Evolutionary conservation across 2,113 vertebrate genomes (phyloP), one percentile per base, ranked within the genome.

Genomic region (Engraulis encrasicolus): DNA sequence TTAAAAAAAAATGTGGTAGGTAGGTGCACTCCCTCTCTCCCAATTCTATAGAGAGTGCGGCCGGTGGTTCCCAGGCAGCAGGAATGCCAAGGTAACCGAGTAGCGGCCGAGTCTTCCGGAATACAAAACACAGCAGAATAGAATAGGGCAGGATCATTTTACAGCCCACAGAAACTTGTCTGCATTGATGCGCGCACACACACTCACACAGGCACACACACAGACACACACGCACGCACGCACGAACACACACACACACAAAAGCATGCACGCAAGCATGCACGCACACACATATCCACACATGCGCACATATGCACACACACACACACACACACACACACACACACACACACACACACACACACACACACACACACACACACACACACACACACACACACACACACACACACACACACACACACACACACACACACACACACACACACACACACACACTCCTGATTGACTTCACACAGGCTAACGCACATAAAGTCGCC

Each of bases 51-150:
- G 85, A 91, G 88, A 86, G 82, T 90, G 87, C 87, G 85, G 86
- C 78, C 37, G 87, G 88, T 83, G 85, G 91, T 93, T 94, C 93
- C 92, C 92, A 95, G 90, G 91, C 89, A 88, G 87, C 86, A 89
- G 87, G 91, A 95, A 94, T 93, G 92, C 88, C 87, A 88, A 91
- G 89, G 90, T 91, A 88, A 89, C 87, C 83, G 66, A 88, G 71
- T 40, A 82, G 79, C 80, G 80, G n/a, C n/a, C n/a, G 85, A 89
- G 82, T 84, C 61, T 82, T 86, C 84, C 88, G 84, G 85, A 85
- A 78, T 84, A 82, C 85, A 84, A 71, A 82, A 85, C 80, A 87
- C 86, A 87, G 83, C 86, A 86, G 84, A 87, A 81, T 77, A 49
- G 84, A 87, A 81, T 77, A 49, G 71, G 85, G 83, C 36, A 50